phyloP scores from a whole-genome alignment of 2,888 invertebrate species.

The Monopis laevigella region DNA sequence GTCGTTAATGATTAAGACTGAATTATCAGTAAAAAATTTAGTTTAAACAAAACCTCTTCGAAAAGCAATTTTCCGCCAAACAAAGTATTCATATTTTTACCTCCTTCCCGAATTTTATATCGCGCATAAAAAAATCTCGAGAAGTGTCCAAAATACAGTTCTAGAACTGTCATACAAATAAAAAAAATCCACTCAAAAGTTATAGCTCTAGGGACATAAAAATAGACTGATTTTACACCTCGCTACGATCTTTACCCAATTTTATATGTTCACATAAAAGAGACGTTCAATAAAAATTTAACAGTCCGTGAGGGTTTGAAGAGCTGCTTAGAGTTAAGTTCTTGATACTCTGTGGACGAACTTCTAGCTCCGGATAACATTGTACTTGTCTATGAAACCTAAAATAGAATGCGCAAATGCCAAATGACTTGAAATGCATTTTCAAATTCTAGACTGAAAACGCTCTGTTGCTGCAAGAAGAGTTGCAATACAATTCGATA shows the following conservation, averaged over 20 bases:
- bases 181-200: constrained; percentile 49
- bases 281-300: constrained; percentile 53
- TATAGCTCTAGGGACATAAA: constrained; percentile 49
- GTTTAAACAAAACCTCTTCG: not conserved
- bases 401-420: too few species aligned
- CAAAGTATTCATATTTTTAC: not conserved
- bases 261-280: constrained; percentile 51
- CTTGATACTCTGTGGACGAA: constrained; percentile 1
- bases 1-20: too few species aligned
- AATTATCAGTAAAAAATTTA: too few species aligned
- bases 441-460: too few species aligned
- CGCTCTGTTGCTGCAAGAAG: too few species aligned
- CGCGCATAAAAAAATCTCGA: constrained; percentile 23
- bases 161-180: constrained; percentile 46
- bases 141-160: constrained; percentile 31
- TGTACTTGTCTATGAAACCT: too few species aligned
- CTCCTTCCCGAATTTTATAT: constrained; percentile 4
- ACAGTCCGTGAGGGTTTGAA: constrained; percentile 25
- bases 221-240: constrained; percentile 59
- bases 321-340: constrained; percentile 8
- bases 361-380: constrained; percentile 7
- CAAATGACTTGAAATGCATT: too few species aligned
- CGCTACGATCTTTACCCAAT: constrained; percentile 40
- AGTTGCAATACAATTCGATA: too few species aligned
- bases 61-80: not conserved